Evolutionary conservation across 2,888 invertebrate genomes (phyloP).

Genomic region (Coremacera marginata): DNA sequence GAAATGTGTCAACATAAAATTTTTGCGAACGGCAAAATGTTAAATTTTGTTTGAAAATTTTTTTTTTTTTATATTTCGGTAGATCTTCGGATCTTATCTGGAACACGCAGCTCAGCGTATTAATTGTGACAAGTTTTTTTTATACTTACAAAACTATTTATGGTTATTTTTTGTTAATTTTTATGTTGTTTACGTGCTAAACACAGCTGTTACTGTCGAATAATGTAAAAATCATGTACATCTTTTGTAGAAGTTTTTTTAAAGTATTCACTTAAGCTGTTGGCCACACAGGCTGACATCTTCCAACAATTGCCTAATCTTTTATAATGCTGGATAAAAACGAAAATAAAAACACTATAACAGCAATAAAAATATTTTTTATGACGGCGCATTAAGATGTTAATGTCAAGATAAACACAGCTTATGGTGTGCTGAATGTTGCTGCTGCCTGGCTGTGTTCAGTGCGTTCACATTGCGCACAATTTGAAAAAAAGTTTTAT

Average conservation of each 20-base stretch:
- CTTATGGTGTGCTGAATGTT: slow-evolving; percentile 6
- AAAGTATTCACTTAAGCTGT: neutral
- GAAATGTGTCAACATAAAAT: neutral
- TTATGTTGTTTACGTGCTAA: slow-evolving; percentile 13
- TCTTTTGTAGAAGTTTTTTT: neutral
- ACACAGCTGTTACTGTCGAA: neutral
- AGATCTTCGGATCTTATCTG: too few relatives aligned
- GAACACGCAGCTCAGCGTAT: too few relatives aligned
- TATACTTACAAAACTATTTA: too few relatives aligned
- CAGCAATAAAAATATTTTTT: slow-evolving; percentile 23
- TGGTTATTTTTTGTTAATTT: neutral
- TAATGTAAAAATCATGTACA: neutral
- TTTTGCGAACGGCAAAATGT: neutral
- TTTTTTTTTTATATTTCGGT: neutral
- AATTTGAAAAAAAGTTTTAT: slow-evolving; percentile 9
- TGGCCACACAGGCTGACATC: slow-evolving; percentile 28
- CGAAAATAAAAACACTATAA: neutral
- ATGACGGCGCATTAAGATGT: slow-evolving; percentile 35
- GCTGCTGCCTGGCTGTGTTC: slow-evolving; percentile 5
- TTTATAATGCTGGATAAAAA: neutral
- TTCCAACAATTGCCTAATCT: slow-evolving; percentile 28
- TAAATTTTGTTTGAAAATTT: neutral
- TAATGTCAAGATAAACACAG: slow-evolving; percentile 38
- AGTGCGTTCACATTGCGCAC: neutral
- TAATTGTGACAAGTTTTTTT: too few relatives aligned